Percentiles rank a stretch among this genome's conserved stretches.
These are phyloP conservation scores for Brachionus plicatilis DNA, from an alignment of 1,140 invertebrate genomes.

Conservation along the genomic window DNA sequence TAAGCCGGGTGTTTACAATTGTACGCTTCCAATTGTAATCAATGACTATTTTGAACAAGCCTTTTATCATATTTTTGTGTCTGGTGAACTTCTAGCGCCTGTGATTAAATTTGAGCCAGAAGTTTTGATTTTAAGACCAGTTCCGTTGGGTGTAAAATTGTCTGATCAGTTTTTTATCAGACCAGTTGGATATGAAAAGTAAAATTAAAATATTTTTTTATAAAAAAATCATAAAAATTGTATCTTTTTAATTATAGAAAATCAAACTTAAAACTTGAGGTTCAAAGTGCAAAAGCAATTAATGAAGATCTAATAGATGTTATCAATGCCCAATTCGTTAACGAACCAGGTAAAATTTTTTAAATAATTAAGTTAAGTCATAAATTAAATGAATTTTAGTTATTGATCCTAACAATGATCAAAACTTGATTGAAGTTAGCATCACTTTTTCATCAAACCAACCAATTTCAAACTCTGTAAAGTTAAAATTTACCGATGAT, in stretches of 20 bases:
- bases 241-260: slow-evolving; percentile 42
- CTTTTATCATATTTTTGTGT: slow-evolving; percentile 49
- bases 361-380: neutral
- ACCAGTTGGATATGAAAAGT: slow-evolving; percentile 50
- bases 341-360: neutral
- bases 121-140: slow-evolving; percentile 50
- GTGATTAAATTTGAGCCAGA: slow-evolving; percentile 52
- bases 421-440: slow-evolving; percentile 40
- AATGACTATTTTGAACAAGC: slow-evolving; percentile 49
- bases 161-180: slow-evolving; percentile 49
- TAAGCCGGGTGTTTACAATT: slow-evolving; percentile 47
- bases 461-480: slow-evolving; percentile 47
- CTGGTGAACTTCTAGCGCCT: slow-evolving; percentile 48
- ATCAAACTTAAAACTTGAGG: slow-evolving; percentile 41
- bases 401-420: neutral
- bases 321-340: neutral
- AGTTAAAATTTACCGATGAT: slow-evolving; percentile 26
- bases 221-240: neutral
- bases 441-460: slow-evolving; percentile 48
- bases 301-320: neutral
- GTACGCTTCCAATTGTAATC: slow-evolving; percentile 49
- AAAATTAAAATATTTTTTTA: neutral
- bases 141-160: slow-evolving; percentile 49
- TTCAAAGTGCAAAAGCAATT: neutral
- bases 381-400: slow-evolving; percentile 42